Evolutionary conservation across 2,888 invertebrate genomes (phyloP).

Genomic region (Chaitophorus viminalis): DNA sequence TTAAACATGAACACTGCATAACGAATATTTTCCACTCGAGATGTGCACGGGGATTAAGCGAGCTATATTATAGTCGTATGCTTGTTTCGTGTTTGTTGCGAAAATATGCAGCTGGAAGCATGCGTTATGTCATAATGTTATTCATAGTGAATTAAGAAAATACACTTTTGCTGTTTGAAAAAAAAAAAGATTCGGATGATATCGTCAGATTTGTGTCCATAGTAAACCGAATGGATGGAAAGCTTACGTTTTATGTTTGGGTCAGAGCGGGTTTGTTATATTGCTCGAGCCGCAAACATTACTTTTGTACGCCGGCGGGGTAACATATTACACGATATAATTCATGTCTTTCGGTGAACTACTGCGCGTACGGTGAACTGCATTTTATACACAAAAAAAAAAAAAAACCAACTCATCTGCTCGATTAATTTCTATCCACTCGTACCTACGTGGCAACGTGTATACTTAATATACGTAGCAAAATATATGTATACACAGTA

Average conservation of each 20-base stretch:
- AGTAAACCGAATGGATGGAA: background rate
- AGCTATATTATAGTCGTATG: no score
- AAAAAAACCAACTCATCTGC: background rate
- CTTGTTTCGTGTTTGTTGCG: no score
- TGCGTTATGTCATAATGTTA: background rate
- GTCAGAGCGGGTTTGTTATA: conserved; percentile 16
- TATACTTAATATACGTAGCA: no score
- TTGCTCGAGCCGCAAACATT: conserved; percentile 21
- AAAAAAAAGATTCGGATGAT: background rate
- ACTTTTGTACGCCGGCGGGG: background rate
- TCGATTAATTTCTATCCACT: conserved; percentile 17
- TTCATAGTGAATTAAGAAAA: background rate
- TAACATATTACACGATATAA: conserved; percentile 33
- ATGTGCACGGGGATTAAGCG: no score
- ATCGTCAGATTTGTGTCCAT: conserved; percentile 19
- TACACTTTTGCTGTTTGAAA: background rate
- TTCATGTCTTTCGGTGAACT: conserved; percentile 32
- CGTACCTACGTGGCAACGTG: background rate
- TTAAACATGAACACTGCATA: no score
- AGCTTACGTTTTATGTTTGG: background rate
- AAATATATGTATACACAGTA: background rate
- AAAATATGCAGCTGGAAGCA: no score
- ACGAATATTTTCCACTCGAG: no score
- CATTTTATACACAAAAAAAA: background rate
- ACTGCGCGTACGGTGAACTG: background rate